These are phyloP conservation scores for Teleogryllus oceanicus DNA, from an alignment of 2,888 invertebrate species.

Conservation along the genomic window DNA sequence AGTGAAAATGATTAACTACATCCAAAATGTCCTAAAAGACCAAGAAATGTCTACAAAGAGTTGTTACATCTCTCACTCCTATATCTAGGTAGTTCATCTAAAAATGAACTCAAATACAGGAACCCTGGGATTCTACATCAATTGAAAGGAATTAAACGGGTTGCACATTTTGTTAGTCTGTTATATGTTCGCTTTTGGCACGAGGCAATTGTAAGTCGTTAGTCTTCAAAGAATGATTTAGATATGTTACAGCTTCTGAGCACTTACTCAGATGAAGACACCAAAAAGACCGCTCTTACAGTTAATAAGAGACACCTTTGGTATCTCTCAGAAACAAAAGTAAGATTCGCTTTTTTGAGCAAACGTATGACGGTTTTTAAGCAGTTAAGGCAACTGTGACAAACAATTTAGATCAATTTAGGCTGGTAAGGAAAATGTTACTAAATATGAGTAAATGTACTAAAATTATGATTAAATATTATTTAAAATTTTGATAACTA, in stretches of 20 bases:
- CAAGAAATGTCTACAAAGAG: conserved; percentile 19
- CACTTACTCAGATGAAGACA: conserved; percentile 25
- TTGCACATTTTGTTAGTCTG: conserved; percentile 21
- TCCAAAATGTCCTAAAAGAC: neutral
- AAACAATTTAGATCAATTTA: neutral
- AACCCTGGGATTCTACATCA: neutral
- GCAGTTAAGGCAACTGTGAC: neutral
- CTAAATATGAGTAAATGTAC: too few relatives aligned
- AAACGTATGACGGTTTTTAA: neutral
- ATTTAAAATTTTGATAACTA: too few relatives aligned
- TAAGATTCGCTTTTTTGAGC: conserved; percentile 18
- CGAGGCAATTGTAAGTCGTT: conserved; percentile 25
- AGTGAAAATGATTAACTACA: too few relatives aligned
- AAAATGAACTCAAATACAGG: too few relatives aligned
- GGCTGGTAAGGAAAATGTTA: too few relatives aligned
- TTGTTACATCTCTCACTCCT: conserved; percentile 18
- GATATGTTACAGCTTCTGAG: conserved; percentile 27
- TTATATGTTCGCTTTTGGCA: too few relatives aligned
- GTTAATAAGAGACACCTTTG: conserved; percentile 28
- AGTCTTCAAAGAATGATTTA: conserved; percentile 23
- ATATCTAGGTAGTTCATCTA: conserved; percentile 19
- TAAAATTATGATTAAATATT: too few relatives aligned
- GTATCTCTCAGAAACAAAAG: conserved; percentile 24
- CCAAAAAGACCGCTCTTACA: conserved; percentile 27
- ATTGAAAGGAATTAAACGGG: conserved; percentile 23